Evolutionary conservation across 2,888 invertebrate species (phyloP).

Genomic region (Clitarchus hookeri): DNA sequence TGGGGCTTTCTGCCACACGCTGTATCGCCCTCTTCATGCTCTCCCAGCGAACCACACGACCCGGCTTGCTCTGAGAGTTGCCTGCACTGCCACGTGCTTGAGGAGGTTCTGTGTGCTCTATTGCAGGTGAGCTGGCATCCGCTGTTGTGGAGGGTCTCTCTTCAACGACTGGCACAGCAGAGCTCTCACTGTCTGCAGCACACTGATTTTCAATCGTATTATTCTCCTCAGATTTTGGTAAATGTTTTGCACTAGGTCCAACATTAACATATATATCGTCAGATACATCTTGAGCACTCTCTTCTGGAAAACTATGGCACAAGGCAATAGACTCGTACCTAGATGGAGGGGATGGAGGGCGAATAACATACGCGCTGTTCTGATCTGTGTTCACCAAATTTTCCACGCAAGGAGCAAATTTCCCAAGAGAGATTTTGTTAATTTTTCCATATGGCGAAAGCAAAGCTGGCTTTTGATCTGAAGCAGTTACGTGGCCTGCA

Average conservation of each 20-base stretch:
- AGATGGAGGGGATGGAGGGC: slow-evolving; percentile 65
- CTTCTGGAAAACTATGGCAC: background rate
- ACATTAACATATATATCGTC: background rate
- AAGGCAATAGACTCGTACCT: slow-evolving; percentile 66
- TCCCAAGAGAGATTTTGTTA: slow-evolving; percentile 46
- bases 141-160: background rate
- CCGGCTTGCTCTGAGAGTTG: background rate
- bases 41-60: slow-evolving; percentile 42
- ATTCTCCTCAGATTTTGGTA: no score
- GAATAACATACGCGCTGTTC: slow-evolving; percentile 49
- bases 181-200: background rate
- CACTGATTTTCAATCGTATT: background rate
- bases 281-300: background rate
- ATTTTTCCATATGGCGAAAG: slow-evolving; percentile 41
- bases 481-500: background rate
- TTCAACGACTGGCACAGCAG: background rate
- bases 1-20: slow-evolving; percentile 41
- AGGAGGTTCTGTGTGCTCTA: background rate
- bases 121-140: background rate
- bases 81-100: background rate
- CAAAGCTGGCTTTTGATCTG: background rate
- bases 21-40: slow-evolving; percentile 46
- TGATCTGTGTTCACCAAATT: background rate
- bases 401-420: slow-evolving; percentile 55
- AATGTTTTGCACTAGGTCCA: background rate